Conservation (phyloP, 2,888 invertebrate species). For the Entomobrya proxima region DNA sequence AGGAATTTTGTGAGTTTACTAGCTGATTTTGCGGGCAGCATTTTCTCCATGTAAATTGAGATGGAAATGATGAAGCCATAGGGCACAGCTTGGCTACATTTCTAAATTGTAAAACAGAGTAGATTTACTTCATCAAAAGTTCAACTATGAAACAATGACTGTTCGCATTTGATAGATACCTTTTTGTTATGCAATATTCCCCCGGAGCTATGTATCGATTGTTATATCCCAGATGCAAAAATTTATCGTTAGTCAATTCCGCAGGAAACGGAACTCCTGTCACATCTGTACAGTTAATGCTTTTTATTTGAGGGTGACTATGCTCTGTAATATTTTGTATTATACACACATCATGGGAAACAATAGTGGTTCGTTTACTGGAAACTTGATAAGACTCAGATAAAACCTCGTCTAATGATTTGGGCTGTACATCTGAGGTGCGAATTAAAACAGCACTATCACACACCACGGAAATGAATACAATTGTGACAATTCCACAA, state of each 20-base stretch:
- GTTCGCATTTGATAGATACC: background rate
- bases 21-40: constrained; percentile 56
- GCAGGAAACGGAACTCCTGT: background rate
- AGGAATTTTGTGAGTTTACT: constrained; percentile 14
- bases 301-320: background rate
- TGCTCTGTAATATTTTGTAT: background rate
- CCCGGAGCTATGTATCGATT: constrained; percentile 44
- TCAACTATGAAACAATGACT: background rate
- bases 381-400: background rate
- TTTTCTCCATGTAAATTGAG: constrained; percentile 45
- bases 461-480: background rate
- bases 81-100: background rate
- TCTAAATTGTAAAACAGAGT: no score
- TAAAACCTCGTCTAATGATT: background rate
- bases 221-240: constrained; percentile 14
- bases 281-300: constrained; percentile 5
- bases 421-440: background rate
- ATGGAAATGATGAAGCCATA: background rate
- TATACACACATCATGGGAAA: background rate
- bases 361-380: no score
- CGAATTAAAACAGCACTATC: background rate
- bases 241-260: constrained; percentile 56
- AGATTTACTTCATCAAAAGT: background rate
- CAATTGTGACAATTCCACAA: background rate
- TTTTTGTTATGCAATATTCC: constrained; percentile 39